Evolutionary conservation across 1,140 invertebrate genomes (phyloP), one percentile per base, ranked within the genome.

Genomic region (Pygmarrhopalites habei): DNA sequence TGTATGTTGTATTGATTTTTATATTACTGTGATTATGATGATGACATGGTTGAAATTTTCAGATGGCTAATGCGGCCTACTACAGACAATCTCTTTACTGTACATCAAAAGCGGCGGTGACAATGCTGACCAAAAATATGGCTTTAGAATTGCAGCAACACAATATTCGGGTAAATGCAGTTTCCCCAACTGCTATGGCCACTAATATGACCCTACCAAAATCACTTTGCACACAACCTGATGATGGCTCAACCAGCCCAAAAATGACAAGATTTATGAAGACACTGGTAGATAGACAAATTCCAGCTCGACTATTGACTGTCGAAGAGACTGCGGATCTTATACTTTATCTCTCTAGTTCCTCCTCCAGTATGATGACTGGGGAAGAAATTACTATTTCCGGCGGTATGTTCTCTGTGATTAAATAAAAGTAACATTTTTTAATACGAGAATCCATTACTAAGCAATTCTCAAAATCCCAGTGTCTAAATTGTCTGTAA

Each of bases 41-140:
- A n/a, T n/a, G n/a, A n/a, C n/a, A n/a, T n/a, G n/a, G 12, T 25
- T 23, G 14, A 14, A 1, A 53, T 25, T 41, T 7, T n/a, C 39
- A 49, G 44, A 28, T 44, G 58, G 12, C 52, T 12, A 57, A 57
- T 17, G 5, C 47, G 23, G 21, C 52, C 14, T 12, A 5, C 10
- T 12, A 49, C 5, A 23, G 19, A 23, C 14, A 15, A 4, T n/a
- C 29, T 2, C 12, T 58, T 7, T 79, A 77, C 64, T 74, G 72
- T 44, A 72, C 73, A 58, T 71, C 72, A 0, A 79, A 77, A 66
- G 76, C 76, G 0, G 77, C 75, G 1, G 39, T 77, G 17, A 70
- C 75, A 58, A 73, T 72, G 32, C 68, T 79, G 49, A 78, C 77
- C 1, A 74, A 77, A 66, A 76, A 70, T 39, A 63, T 79, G 35